phyloP scores from a whole-genome alignment of 2,797 vertebrate genomes.

The Malurus leucopterus region DNA sequence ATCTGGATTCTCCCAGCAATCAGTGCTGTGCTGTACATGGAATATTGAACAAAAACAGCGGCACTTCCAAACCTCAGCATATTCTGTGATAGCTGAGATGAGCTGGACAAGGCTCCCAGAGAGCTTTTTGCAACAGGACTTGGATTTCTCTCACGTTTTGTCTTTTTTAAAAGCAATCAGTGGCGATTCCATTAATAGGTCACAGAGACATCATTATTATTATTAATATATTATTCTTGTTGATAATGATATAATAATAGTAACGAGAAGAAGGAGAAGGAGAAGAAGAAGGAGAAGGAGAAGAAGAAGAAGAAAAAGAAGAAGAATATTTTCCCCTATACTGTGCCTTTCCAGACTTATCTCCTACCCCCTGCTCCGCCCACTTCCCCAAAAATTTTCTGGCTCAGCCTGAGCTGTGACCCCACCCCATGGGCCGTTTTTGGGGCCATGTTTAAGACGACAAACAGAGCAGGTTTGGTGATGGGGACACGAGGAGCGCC shows the following conservation, averaged over 20 bases:
- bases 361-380: not conserved
- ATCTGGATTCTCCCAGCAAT: not conserved
- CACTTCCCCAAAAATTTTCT: not conserved
- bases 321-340: accelerated
- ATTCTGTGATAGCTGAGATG: not conserved
- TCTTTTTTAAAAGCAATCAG: not conserved
- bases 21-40: not conserved
- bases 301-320: too few species aligned
- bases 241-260: too few species aligned
- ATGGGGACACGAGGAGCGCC: not conserved
- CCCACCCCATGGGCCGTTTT: not conserved
- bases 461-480: slow-evolving; percentile 27
- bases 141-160: not conserved
- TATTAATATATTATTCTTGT: not conserved
- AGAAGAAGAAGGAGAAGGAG: too few species aligned
- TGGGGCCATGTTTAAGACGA: not conserved
- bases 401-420: not conserved
- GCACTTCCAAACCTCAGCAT: not conserved
- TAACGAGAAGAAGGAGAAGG: too few species aligned
- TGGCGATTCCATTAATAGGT: not conserved
- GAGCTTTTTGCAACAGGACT: not conserved
- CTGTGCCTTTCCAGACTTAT: not conserved
- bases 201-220: not conserved
- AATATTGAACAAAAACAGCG: not conserved
- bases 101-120: not conserved